Conservation (phyloP, 2,888 invertebrate genomes). For the Stratiomys singularior region DNA sequence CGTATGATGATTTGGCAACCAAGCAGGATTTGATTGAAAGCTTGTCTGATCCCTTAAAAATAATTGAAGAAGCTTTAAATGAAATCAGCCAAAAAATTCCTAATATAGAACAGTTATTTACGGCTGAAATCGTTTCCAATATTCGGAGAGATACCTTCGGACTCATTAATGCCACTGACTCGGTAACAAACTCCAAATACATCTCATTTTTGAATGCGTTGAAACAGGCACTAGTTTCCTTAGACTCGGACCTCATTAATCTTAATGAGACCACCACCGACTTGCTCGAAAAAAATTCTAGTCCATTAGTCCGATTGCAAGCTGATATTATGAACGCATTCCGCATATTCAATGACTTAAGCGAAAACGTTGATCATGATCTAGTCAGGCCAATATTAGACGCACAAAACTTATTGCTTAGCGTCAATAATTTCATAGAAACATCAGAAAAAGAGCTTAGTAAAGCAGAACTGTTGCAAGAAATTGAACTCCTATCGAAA, state of each 20-base stretch:
- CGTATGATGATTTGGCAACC: slow-evolving; percentile 60
- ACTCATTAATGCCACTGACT: slow-evolving; percentile 47
- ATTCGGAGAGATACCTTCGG: slow-evolving; percentile 57
- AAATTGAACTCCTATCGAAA: slow-evolving; percentile 53
- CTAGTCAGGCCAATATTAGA: slow-evolving; percentile 33
- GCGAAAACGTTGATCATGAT: slow-evolving; percentile 33
- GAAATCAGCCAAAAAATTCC: slow-evolving; percentile 61
- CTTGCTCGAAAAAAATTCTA: not conserved
- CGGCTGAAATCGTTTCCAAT: slow-evolving; percentile 65
- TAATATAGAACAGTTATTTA: slow-evolving; percentile 65
- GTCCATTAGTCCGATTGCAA: slow-evolving; percentile 43
- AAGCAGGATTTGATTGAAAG: slow-evolving; percentile 54
- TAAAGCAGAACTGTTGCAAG: slow-evolving; percentile 49
- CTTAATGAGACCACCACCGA: not conserved
- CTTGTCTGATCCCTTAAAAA: slow-evolving; percentile 56
- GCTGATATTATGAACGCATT: slow-evolving; percentile 45
- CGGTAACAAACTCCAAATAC: not conserved
- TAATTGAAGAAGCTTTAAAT: slow-evolving; percentile 62
- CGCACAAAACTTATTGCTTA: slow-evolving; percentile 44
- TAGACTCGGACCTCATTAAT: not conserved
- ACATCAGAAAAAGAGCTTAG: slow-evolving; percentile 37
- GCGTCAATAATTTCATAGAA: slow-evolving; percentile 48
- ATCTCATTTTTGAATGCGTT: not conserved
- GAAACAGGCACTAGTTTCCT: not conserved
- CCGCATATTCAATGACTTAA: slow-evolving; percentile 43